Evolutionary conservation across 1,140 invertebrate species (phyloP), one percentile per base, ranked within the genome.

Genomic region (Brachionus manjavacas): DNA sequence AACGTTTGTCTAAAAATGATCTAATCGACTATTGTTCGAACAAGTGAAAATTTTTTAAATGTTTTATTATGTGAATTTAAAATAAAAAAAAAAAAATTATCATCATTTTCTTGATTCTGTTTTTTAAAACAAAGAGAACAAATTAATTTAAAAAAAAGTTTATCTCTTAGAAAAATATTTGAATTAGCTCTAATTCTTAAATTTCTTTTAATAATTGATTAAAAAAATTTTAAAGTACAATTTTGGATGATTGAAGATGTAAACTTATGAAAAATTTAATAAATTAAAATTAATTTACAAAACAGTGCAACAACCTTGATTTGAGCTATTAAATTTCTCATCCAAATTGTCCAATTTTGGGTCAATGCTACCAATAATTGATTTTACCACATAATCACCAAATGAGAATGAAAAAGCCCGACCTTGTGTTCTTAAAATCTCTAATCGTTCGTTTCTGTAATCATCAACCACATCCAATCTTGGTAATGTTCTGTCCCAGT

Each of bases 381-480:
- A 39, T 49, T 83, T 83, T 7, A 83, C 79, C n/a, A 83, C 79
- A 70, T 83, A 83, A 70, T 83, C 79, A 70, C 79, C 55, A 49
- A 64, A 83, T 14, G 79, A 66, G 28, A 83, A 83, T 12, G 8
- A 7, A 83, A 64, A 83, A 6, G 0, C 16, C 3, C 1, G 7
- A 23, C 79, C 79, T 46, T 64, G 16, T 4, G 9, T 3, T 23
- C 35, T 25, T 35, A 66, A 16, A 16, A 83, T n/a, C 9, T 83
- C 52, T 3, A 7, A 7, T 66, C 25, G 31, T 20, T 83, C 79
- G 20, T 25, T 83, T 35, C 52, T 25, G 16, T 43, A 83, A 83
- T 66, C 55, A 49, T 83, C 79, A 16, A 64, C 52, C 6, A 83
- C 79, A 49, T 83, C 79, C 7, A 83, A 14, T 28, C 52, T 41